Base-by-base conservation (phyloP, 2,888 invertebrate genomes). In the Calameuta pallipes region DNA sequence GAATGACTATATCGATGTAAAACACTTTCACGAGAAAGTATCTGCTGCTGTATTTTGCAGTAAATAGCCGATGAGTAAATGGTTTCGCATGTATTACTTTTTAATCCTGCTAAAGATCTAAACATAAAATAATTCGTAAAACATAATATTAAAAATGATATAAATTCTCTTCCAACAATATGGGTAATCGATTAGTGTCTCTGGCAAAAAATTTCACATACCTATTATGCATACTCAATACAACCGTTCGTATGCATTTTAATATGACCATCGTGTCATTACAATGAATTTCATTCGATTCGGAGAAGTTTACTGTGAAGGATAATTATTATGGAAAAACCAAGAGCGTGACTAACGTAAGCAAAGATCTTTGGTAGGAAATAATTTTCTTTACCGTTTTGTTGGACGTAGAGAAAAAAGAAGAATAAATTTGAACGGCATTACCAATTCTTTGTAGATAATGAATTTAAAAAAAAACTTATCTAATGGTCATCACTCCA, bases 1-100 rank as follows among this genome's bases (percentile, higher is more conserved):
- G 68, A 69, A 41, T 70, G 56, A 70, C 56, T 23, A 31, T 74
- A 79, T 78, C 13, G 36, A 41, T 74, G 80, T 80, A 79, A 81
- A 82, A 81, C 78, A 82, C 82, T 83, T 83, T 83, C 83, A 82
- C 82, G 80, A 70, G 81, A 81, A 82, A 82, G 81, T 81, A 81
- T 79, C 74, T 37, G 69, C 56, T 9, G 56, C 56, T 56, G 2
- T 56, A 23, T 23, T 56, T 9, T 56, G 56, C 56, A 56, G 56
- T 15, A 56, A 56, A 23, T 56, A 23, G 23, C 56, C 23, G 23
- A 56, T 2, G 56, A 56, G 23, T 41, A 56, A 56, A 56, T 56
- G 41, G 23, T 23, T 23, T 56, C 23, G 15, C 23, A 23, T 9
- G 2, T 56, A 23, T 9, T 9, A 2, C 9, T 56, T 23, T 23